These are phyloP conservation scores for Terebella lapidaria DNA, from an alignment of 2,888 invertebrate species.

Conservation along the genomic window DNA sequence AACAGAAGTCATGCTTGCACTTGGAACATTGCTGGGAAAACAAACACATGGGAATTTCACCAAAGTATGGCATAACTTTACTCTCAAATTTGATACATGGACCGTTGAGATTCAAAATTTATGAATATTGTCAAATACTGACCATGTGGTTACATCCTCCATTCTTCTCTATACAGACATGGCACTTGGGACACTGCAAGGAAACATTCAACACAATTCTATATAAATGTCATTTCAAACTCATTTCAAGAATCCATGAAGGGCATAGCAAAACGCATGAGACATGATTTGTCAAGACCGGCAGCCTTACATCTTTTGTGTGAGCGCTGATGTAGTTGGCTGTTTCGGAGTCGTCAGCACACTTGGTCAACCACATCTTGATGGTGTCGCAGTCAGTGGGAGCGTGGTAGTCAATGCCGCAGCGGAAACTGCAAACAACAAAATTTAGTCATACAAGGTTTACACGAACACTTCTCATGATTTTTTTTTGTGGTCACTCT, in stretches of 20 bases:
- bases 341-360: constrained; percentile 99
- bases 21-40: constrained; percentile 69
- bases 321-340: constrained; percentile 99
- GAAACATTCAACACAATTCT: neutral
- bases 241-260: too few relatives aligned
- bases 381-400: constrained; percentile 95
- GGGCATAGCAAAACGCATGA: too few relatives aligned
- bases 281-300: too few relatives aligned
- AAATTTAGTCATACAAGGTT: too few relatives aligned
- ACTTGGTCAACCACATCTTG: constrained; percentile 97
- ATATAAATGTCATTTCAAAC: too few relatives aligned
- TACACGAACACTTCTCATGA: too few relatives aligned
- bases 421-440: constrained; percentile 65
- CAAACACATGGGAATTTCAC: constrained; percentile 24
- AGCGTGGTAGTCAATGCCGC: constrained; percentile 96
- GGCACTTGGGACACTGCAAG: constrained; percentile 86
- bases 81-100: too few relatives aligned
- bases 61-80: too few relatives aligned
- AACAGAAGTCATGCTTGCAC: constrained; percentile 98
- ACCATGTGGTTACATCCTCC: constrained; percentile 99
- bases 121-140: too few relatives aligned
- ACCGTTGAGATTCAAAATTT: too few relatives aligned
- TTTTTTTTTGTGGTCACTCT: too few relatives aligned
- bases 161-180: constrained; percentile 99
- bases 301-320: constrained; percentile 74